Conservation (phyloP, 1,140 invertebrate genomes). For the Micrasema minimum region DNA sequence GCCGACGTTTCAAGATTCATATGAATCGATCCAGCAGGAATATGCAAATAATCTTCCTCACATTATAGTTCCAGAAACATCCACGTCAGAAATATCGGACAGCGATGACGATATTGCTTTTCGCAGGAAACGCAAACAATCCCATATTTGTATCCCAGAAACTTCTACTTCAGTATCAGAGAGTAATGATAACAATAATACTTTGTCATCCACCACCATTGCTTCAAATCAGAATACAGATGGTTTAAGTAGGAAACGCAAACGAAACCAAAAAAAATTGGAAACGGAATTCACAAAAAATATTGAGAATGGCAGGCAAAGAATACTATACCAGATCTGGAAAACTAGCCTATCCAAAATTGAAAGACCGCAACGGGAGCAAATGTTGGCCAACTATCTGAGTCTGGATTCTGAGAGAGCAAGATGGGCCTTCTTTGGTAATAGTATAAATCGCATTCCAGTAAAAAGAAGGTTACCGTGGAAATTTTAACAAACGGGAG, state of each 20-base stretch:
- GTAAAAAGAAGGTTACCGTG: conserved; percentile 6
- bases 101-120: too few species aligned
- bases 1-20: not conserved
- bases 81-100: not conserved
- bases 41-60: too few species aligned
- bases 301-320: too few species aligned
- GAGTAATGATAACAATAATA: not conserved
- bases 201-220: not conserved
- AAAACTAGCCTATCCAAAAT: not conserved
- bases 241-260: not conserved
- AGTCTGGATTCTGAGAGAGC: conserved; percentile 6
- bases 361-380: not conserved
- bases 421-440: conserved; percentile 14
- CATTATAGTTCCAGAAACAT: not conserved
- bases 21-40: not conserved
- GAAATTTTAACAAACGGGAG: not conserved
- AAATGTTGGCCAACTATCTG: not conserved
- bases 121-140: too few species aligned
- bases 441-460: conserved; percentile 8
- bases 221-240: not conserved
- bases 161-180: too few species aligned
- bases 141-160: too few species aligned
- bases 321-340: not conserved
- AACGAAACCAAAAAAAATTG: too few species aligned
- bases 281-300: not conserved